These are phyloP conservation scores for Chaenogobius annularis DNA, from an alignment of 2,113 vertebrate species.

Conservation along the genomic window DNA sequence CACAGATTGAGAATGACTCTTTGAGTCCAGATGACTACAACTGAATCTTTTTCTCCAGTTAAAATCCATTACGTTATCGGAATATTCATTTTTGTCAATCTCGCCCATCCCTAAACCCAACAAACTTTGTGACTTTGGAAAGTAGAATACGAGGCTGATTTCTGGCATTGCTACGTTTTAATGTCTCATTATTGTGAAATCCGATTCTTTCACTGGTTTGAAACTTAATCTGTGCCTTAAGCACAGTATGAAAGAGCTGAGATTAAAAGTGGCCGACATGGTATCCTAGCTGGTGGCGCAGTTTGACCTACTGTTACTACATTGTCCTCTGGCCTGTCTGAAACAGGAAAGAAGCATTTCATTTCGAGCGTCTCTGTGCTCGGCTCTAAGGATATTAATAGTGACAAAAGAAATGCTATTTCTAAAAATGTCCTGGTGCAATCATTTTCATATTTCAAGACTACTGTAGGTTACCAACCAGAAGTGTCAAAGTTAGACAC, in stretches of 20 bases:
- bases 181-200: background rate
- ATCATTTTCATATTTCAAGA: background rate
- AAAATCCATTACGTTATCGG: too few species aligned
- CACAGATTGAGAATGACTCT: too few species aligned
- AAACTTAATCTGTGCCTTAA: background rate
- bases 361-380: slow-evolving; percentile 19
- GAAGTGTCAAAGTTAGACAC: too few species aligned
- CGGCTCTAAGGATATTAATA: slow-evolving; percentile 26
- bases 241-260: background rate
- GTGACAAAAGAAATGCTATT: background rate
- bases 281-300: background rate
- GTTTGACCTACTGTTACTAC: background rate
- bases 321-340: background rate
- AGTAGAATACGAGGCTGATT: background rate
- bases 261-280: background rate
- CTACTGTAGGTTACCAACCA: too few species aligned
- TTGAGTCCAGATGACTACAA: too few species aligned
- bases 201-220: background rate
- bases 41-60: too few species aligned
- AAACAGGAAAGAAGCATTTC: slow-evolving; percentile 20
- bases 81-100: background rate
- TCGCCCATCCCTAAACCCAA: background rate
- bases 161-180: background rate
- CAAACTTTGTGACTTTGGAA: background rate
- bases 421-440: background rate